Evolutionary conservation across 2,888 invertebrate genomes (phyloP), one percentile per base, ranked within the genome.

Genomic region (Eupsilia transversa): DNA sequence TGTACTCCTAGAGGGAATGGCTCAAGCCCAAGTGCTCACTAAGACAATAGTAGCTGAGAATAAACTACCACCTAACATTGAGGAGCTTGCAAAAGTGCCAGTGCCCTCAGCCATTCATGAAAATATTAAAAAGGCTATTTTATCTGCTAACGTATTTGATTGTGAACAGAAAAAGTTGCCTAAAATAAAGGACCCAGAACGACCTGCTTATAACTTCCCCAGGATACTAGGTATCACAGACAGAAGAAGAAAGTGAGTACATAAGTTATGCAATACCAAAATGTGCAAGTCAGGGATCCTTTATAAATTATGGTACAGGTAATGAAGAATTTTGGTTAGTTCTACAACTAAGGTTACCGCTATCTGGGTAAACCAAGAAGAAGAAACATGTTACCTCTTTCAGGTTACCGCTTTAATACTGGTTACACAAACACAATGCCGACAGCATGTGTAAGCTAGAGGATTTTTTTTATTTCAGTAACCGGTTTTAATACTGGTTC

Each of bases 21-120:
- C 97, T 2, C 99, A 99, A 95, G 98, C 98, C 0, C 97, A 98
- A 94, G 94, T 98, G n/a, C 94, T 99, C 10, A 98, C 98, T 5
- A 99, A 99, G 90, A 97, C 98, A 1, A 93, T 98, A 7, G 96
- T 97, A 90, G 93, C 97, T 76, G 94, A 97, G 82, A 94, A 97
- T 59, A 96, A 94, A 75, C 94, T 98, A 68, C 98, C 98, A 0
- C 94, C 97, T 14, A 95, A 94, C 82, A 94, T 98, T 72, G 95
- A 97, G 89, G 96, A 97, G 72, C 89, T 95, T 7, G 94, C 97
- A 20, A 90, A 93, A 54, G 89, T 97, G 68, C 94, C 97, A 81
- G 94, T 97, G 0, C 95, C 97, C 0, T 94, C 94, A 71, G 88
- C 93, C 80, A 90, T 97, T 73, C 97, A 97, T 92, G 95, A 96